Evolutionary conservation across 1,140 invertebrate genomes (phyloP), one percentile per base, ranked within the genome.

Genomic region (Colletes latitarsis): DNA sequence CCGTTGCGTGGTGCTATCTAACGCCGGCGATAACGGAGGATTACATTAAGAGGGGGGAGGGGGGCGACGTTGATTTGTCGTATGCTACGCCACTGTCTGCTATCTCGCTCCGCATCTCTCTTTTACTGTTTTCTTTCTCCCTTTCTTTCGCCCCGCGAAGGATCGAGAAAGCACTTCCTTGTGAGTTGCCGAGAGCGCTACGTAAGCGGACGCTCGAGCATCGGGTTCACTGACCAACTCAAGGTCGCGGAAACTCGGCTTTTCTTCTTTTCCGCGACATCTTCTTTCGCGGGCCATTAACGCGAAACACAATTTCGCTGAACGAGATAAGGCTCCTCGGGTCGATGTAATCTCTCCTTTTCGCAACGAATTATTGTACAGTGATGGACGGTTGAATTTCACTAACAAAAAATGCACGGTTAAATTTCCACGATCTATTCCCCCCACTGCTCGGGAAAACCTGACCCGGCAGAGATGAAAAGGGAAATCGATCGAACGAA

Each of bases 171-270:
- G 75, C 67, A 77, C 75, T 77, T 77, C 75, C 75, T 77, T 62
- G 75, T 71, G 67, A 77, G 77, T 72, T 46, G 77, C 58, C 69
- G 77, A 55, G 46, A 73, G 53, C 68, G 77, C 67, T 60, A 76
- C 74, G 68, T 68, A 57, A 66, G 72, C 75, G 57, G 53, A 67
- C 63, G 52, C 63, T 55, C 52, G 69, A 68, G 41, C 60, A 73
- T 79, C 52, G 70, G 60, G 77, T 79, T 79, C 77, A 79, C 68
- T 69, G 77, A 79, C 77, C 77, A 72, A 73, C 58, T 55, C 77
- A 79, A 79, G 77, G 77, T 79, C 77, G 69, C 57, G 77, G 39
- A 79, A 79, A 72, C 49, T 6, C n/a, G 3, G 21, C 39, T 72
- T 78, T 78, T 72, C 68, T 41, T 78, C 21, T 58, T 62, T 52